Percentiles rank a stretch among this genome's conserved stretches.
Evolutionary conservation across 1,140 invertebrate genomes (phyloP).

Genomic region (Venturia canescens): DNA sequence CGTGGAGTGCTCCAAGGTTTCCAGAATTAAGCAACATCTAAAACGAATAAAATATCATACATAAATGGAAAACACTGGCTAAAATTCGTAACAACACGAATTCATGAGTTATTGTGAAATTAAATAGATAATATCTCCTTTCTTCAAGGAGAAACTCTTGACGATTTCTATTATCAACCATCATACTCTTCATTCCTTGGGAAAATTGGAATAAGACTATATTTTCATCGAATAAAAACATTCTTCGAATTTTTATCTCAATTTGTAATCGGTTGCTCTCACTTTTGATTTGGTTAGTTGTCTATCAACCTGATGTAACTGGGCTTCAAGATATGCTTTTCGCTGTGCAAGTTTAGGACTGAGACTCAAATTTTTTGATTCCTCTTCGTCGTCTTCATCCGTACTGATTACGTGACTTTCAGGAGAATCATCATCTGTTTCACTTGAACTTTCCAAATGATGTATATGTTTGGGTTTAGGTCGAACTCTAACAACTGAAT

Average conservation of each 20-base stretch:
- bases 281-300: slow-evolving; percentile 62
- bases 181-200: no score
- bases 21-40: neutral
- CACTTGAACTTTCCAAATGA: neutral
- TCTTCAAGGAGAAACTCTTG: no score
- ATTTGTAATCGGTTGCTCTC: no score
- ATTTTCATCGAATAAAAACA: no score
- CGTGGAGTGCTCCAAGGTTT: neutral
- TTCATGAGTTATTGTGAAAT: no score
- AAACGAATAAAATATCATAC: neutral
- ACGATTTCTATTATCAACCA: no score
- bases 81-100: neutral
- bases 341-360: slow-evolving; percentile 58
- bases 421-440: neutral
- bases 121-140: no score
- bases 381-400: neutral
- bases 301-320: slow-evolving; percentile 53
- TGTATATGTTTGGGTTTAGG: neutral
- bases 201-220: no score
- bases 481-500: neutral
- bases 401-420: neutral
- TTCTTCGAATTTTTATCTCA: no score
- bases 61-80: no score
- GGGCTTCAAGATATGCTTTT: slow-evolving; percentile 52
- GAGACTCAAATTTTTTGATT: neutral